Evolutionary conservation across 2,797 vertebrate species (phyloP), one percentile per base, ranked within the genome.

Genomic region (Oreochromis mossambicus): DNA sequence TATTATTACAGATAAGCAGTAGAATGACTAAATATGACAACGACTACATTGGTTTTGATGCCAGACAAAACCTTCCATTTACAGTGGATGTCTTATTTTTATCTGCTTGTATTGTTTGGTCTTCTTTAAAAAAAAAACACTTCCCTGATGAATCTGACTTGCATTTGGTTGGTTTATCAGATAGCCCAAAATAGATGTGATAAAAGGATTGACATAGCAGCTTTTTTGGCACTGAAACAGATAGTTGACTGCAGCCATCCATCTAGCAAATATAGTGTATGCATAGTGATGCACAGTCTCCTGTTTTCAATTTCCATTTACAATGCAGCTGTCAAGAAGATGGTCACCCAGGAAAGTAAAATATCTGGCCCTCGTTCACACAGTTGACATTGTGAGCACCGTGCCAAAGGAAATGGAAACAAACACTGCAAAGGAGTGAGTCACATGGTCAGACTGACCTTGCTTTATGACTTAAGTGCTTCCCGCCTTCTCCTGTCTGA

Each of bases 401-500:
- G 51, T 21, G 55, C 82, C 87, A 85, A 89, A 85, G 86, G 87
- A 85, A 90, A 88, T 90, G 88, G 89, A 94, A 93, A 93, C 93
- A 93, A 94, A 94, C 89, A 94, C 58, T 21, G 88, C 88, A 91
- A 89, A 94, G 85, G 92, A 92, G 91, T 80, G 66, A 17, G 89
- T 92, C 86, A 83, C 92, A 63, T 91, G 89, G 75, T 83, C 32
- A 86, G 89, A 88, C 94, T 50, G 91, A 94, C 94, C 93, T 94
- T 93, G 92, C 91, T 91, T 93, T 91, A 95, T 94, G 95, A 95
- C 96, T 95, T 96, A 93, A 95, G 94, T 78, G 48, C 95, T 95
- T 95, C 95, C 96, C 93, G 93, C 91, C 92, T 93, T 94, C 96
- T 94, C 93, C 94, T 91, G 95, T 95, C 92, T 94, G 96, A 97